These are phyloP conservation scores for Drosophila nr. perissopoda DNA, from an alignment of 2,888 invertebrate genomes.

Conservation along the genomic window DNA sequence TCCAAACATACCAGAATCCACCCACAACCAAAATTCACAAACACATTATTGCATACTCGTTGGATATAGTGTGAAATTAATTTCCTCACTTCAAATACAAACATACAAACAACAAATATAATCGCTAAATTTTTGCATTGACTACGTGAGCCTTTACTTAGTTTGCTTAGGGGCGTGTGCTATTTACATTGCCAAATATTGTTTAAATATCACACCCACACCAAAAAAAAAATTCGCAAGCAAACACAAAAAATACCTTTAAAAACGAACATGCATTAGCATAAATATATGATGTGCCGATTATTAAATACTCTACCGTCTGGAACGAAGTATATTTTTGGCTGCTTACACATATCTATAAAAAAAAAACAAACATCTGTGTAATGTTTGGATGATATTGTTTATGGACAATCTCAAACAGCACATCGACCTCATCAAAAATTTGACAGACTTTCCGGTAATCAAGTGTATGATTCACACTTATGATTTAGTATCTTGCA, in stretches of 20 bases:
- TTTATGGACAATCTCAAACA: background rate
- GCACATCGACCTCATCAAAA: slow-evolving; percentile 3
- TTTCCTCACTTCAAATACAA: slow-evolving; percentile 45
- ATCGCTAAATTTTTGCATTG: slow-evolving; percentile 65
- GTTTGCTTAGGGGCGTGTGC: slow-evolving; percentile 39
- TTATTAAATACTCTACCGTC: slow-evolving; percentile 11
- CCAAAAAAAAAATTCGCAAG: slow-evolving; percentile 17
- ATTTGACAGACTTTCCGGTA: background rate
- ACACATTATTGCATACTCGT: slow-evolving; percentile 32
- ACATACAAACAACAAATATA: slow-evolving; percentile 41
- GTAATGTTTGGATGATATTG: background rate
- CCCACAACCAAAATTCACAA: slow-evolving; percentile 38
- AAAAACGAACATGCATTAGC: slow-evolving; percentile 8
- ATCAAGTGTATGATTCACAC: background rate
- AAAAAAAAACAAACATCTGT: background rate
- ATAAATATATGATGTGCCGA: background rate
- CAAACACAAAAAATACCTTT: slow-evolving; percentile 23
- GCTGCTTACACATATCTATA: background rate
- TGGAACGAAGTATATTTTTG: background rate
- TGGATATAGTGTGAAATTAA: slow-evolving; percentile 50
- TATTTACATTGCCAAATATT: slow-evolving; percentile 36
- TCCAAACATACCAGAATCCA: slow-evolving; percentile 53
- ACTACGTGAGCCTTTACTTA: slow-evolving; percentile 45
- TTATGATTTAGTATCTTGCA: background rate
- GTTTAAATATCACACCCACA: slow-evolving; percentile 42